phyloP scores from a whole-genome alignment of 2,888 invertebrate species.

The Platynereis dumerilii region DNA sequence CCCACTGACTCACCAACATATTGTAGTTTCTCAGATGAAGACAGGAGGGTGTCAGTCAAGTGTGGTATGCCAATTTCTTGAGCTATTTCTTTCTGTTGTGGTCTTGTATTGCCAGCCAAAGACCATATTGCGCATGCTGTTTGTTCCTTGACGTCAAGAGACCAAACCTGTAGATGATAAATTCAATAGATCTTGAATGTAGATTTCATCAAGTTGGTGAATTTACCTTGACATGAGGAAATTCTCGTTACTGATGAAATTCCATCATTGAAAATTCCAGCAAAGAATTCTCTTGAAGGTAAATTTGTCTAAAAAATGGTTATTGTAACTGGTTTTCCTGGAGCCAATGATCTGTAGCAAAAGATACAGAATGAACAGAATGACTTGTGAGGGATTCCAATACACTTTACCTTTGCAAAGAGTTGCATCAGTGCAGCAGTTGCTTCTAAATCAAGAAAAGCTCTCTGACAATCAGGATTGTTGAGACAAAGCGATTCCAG shows the following conservation, averaged over 20 bases:
- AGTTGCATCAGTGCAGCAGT: constrained; percentile 59
- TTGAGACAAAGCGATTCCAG: constrained; percentile 58
- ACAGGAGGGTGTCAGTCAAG: constrained; percentile 61
- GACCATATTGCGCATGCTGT: constrained; percentile 63
- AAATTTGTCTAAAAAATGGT: no score
- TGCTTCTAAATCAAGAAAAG: constrained; percentile 58
- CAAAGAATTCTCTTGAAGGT: no score
- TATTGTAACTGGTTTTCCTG: no score
- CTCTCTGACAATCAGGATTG: constrained; percentile 55
- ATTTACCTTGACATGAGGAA: no score
- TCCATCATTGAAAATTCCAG: no score
- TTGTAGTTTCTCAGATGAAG: constrained; percentile 61
- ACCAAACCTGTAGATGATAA: constrained; percentile 46
- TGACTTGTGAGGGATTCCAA: no score
- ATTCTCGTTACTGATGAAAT: no score
- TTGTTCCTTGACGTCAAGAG: constrained; percentile 59
- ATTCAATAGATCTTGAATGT: no score
- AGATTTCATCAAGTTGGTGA: no score
- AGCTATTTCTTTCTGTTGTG: constrained; percentile 61
- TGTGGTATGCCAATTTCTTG: constrained; percentile 58
- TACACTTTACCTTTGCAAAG: constrained; percentile 42
- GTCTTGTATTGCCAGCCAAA: constrained; percentile 58
- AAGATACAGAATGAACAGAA: no score
- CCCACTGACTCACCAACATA: constrained; percentile 61
- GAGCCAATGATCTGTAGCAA: no score